Conservation (phyloP, 2,888 invertebrate species). For the Halocaridina rubra region DNA sequence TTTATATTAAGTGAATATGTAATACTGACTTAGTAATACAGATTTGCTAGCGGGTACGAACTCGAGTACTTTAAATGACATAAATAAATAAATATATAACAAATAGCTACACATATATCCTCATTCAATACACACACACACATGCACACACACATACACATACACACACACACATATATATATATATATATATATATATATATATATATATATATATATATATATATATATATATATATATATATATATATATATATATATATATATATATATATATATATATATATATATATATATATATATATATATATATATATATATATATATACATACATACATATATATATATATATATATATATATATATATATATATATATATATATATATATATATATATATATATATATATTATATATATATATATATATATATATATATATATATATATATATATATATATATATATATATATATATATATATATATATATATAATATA, state of each 20-base stretch:
- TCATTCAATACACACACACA: background rate
- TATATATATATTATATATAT: background rate
- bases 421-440: background rate
- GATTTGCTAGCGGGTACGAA: too few relatives aligned
- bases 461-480: background rate
- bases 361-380: background rate
- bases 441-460: background rate
- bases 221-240: background rate
- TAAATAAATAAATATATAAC: background rate
- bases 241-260: background rate
- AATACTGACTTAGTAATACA: too few relatives aligned
- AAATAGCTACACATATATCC: background rate
- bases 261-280: background rate
- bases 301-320: conserved; percentile 2
- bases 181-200: background rate
- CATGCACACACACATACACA: background rate
- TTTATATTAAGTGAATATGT: too few relatives aligned
- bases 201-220: background rate
- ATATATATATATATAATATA: background rate
- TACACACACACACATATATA: background rate
- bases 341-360: background rate
- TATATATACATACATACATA: background rate
- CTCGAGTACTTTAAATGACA: too few relatives aligned
- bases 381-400: background rate
- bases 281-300: background rate